These are phyloP conservation scores for Ectemnius cavifrons DNA, from an alignment of 2,888 invertebrate species.

Conservation along the genomic window DNA sequence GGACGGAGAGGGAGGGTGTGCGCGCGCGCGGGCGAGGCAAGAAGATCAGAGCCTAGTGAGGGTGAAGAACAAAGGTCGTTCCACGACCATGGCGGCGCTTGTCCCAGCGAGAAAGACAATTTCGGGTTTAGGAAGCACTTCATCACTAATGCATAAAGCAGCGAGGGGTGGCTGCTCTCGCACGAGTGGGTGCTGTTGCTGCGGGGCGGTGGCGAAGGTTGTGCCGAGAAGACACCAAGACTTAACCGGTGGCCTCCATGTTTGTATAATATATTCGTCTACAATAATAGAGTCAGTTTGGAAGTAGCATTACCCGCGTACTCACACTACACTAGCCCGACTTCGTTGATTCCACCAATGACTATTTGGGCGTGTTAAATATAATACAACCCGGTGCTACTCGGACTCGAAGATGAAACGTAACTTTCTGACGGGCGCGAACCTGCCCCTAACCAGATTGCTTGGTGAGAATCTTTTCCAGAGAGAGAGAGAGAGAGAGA, in stretches of 20 bases:
- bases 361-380: slow-evolving; percentile 72
- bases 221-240: slow-evolving; percentile 28
- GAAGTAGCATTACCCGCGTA: slow-evolving; percentile 67
- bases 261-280: slow-evolving; percentile 69
- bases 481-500: too few relatives aligned
- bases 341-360: slow-evolving; percentile 61
- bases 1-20: slow-evolving; percentile 33
- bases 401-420: neutral
- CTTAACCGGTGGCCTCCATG: slow-evolving; percentile 59
- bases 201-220: slow-evolving; percentile 10
- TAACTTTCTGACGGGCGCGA: too few relatives aligned
- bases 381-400: slow-evolving; percentile 54
- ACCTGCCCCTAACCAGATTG: too few relatives aligned
- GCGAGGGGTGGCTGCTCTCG: slow-evolving; percentile 25
- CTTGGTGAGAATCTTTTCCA: too few relatives aligned
- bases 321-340: slow-evolving; percentile 53
- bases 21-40: too few relatives aligned
- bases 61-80: slow-evolving; percentile 49
- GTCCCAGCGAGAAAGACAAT: slow-evolving; percentile 63
- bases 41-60: slow-evolving; percentile 37
- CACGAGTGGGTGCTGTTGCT: slow-evolving; percentile 21
- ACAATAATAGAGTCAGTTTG: slow-evolving; percentile 69
- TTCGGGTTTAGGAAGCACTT: slow-evolving; percentile 61
- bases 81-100: slow-evolving; percentile 47
- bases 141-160: slow-evolving; percentile 65